phyloP scores from a whole-genome alignment of 2,113 vertebrate genomes.

The Neoarius graeffei region DNA sequence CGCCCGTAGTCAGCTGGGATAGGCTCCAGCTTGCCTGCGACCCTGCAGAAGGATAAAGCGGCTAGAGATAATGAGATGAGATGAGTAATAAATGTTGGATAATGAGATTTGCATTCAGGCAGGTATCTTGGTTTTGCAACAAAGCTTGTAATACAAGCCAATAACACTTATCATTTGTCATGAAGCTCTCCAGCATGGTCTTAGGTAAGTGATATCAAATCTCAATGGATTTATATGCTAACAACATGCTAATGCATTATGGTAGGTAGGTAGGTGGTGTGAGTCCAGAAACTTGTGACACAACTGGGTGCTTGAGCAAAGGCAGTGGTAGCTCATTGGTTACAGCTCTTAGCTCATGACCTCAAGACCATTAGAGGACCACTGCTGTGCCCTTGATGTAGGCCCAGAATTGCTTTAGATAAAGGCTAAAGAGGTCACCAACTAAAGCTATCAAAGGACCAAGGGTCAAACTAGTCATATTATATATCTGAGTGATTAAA shows the following conservation, averaged over 20 bases:
- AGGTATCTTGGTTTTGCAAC: not conserved
- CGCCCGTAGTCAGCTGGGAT: too few relatives aligned
- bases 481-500: not conserved
- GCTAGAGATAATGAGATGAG: too few relatives aligned
- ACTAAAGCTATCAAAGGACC: constrained; percentile 3
- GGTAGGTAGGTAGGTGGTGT: not conserved
- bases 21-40: too few relatives aligned
- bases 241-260: not conserved
- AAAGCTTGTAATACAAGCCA: not conserved
- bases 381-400: not conserved
- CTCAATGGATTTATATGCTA: not conserved
- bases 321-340: not conserved
- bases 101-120: not conserved
- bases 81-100: not conserved
- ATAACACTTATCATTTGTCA: not conserved
- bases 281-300: not conserved
- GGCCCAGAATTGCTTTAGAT: not conserved
- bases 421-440: constrained; percentile 4
- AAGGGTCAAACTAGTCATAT: not conserved
- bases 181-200: not conserved
- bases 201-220: not conserved
- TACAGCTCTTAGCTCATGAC: not conserved
- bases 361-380: not conserved
- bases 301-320: not conserved
- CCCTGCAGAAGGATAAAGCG: too few relatives aligned